Conservation (phyloP, 2,797 vertebrate species). For the Kryptopterus vitreolus region DNA sequence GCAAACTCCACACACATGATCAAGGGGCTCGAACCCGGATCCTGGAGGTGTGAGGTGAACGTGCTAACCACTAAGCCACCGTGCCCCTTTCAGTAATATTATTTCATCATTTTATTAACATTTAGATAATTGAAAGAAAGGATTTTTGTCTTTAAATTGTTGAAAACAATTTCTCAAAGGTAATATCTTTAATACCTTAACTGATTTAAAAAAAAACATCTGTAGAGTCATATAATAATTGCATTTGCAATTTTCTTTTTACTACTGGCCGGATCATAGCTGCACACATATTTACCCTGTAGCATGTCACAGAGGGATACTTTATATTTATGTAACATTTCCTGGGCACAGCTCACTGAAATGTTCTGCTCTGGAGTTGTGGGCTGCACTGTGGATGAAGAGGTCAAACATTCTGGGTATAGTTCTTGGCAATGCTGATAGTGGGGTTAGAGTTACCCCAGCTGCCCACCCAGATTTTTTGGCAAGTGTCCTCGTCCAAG, state of each 20-base stretch:
- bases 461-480: constrained; percentile 76
- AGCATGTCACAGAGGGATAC: neutral
- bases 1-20: too few relatives aligned
- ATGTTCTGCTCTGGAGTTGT: constrained; percentile 37
- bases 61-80: too few relatives aligned
- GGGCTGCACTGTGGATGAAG: constrained; percentile 61
- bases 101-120: neutral
- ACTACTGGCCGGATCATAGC: neutral
- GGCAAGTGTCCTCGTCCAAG: constrained; percentile 71
- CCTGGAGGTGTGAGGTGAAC: too few relatives aligned
- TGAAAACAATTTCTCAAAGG: neutral
- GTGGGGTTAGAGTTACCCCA: constrained; percentile 71
- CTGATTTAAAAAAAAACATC: neutral
- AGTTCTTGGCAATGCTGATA: constrained; percentile 65
- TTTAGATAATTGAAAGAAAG: neutral
- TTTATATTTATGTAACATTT: neutral
- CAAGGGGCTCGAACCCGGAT: too few relatives aligned
- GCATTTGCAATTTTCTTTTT: neutral
- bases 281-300: neutral
- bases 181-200: neutral
- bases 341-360: neutral
- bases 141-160: neutral
- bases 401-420: constrained; percentile 68
- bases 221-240: neutral
- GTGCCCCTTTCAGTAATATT: neutral